phyloP scores from a whole-genome alignment of 2,113 vertebrate species.

The Eurystomus gularis region DNA sequence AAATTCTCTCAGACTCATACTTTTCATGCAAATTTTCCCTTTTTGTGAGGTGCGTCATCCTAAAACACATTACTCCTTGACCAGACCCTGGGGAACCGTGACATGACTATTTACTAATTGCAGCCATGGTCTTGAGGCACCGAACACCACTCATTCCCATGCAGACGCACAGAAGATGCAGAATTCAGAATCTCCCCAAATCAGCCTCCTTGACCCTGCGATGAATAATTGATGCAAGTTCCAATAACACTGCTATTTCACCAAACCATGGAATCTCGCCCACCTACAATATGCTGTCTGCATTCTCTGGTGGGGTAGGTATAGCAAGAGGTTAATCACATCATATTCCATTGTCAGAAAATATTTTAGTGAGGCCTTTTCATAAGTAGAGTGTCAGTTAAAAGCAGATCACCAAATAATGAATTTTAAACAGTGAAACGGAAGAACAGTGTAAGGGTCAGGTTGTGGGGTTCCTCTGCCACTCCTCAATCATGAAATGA shows the following conservation, averaged over 20 bases:
- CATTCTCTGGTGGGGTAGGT: neutral
- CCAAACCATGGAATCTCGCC: neutral
- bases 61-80: neutral
- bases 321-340: neutral
- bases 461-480: neutral
- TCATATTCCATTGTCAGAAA: slow-evolving; percentile 32
- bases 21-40: neutral
- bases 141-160: neutral
- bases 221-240: neutral
- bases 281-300: neutral
- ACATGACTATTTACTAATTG: neutral
- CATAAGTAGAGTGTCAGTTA: neutral
- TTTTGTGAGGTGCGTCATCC: neutral
- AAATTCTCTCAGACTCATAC: neutral
- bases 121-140: neutral
- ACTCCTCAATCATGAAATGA: neutral
- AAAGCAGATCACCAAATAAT: neutral
- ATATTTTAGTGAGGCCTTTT: neutral
- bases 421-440: neutral
- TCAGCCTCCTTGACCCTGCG: neutral
- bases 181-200: neutral
- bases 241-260: neutral
- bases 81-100: neutral
- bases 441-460: neutral
- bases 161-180: neutral